phyloP scores from a whole-genome alignment of 2,888 invertebrate genomes.

The Leucophora obtusa region DNA sequence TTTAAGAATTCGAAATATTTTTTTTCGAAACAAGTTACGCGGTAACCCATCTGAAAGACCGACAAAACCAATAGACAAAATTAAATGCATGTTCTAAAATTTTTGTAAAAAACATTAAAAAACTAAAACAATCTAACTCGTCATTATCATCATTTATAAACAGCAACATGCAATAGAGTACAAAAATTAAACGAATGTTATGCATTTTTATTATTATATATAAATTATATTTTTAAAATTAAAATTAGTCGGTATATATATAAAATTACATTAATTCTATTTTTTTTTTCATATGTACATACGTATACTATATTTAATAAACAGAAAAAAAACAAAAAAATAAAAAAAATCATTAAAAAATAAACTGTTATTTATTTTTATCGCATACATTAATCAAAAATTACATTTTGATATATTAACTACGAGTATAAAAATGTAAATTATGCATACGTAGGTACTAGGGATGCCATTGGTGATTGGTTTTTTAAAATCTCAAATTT shows the following conservation, averaged over 20 bases:
- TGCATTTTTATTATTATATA: slow-evolving; percentile 38
- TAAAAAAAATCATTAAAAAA: background rate
- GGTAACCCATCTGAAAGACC: no score
- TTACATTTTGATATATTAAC: no score
- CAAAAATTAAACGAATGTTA: slow-evolving; percentile 59
- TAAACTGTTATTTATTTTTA: background rate
- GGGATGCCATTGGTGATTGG: no score
- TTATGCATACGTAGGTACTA: no score
- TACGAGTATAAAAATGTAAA: no score
- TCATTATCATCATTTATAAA: slow-evolving; percentile 38
- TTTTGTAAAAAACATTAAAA: background rate
- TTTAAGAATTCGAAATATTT: no score
- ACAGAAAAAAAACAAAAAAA: slow-evolving; percentile 29
- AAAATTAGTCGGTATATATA: slow-evolving; percentile 39
- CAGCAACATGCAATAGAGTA: slow-evolving; percentile 59
- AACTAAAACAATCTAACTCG: slow-evolving; percentile 1
- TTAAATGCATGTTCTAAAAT: slow-evolving; percentile 44
- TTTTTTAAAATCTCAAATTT: no score
- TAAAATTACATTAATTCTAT: slow-evolving; percentile 57
- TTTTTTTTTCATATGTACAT: slow-evolving; percentile 58
- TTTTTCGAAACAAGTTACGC: no score
- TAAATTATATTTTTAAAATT: slow-evolving; percentile 41
- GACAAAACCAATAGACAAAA: slow-evolving; percentile 11
- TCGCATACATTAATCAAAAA: slow-evolving; percentile 7
- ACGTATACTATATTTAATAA: slow-evolving; percentile 44